Evolutionary conservation across 2,888 invertebrate genomes (phyloP).

Genomic region (Iselma pallidipennis): DNA sequence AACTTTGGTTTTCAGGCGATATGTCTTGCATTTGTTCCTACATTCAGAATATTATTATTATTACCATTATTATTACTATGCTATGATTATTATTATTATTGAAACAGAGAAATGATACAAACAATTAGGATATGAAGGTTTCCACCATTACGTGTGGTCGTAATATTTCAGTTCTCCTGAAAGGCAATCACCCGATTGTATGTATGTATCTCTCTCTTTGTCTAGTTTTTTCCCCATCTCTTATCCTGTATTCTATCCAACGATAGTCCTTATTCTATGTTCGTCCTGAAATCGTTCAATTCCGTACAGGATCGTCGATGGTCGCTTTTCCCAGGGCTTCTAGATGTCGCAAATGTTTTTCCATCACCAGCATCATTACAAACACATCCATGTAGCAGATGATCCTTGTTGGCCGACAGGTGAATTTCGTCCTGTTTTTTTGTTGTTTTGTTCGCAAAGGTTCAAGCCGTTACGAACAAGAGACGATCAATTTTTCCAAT

Average conservation of each 20-base stretch:
- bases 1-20: too few relatives aligned
- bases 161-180: conserved; percentile 9
- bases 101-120: not conserved
- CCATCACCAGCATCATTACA: conserved; percentile 11
- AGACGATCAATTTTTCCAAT: too few relatives aligned
- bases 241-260: conserved; percentile 24
- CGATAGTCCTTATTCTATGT: conserved; percentile 14
- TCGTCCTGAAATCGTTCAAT: conserved; percentile 13
- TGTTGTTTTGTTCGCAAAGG: too few relatives aligned
- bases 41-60: too few relatives aligned
- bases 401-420: not conserved
- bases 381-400: conserved; percentile 15
- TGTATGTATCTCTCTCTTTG: not conserved
- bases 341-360: conserved; percentile 25
- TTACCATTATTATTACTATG: not conserved
- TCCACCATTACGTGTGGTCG: not conserved
- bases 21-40: too few relatives aligned
- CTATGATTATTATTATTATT: not conserved
- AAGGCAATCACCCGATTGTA: conserved; percentile 20
- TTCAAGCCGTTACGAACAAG: too few relatives aligned
- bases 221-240: not conserved
- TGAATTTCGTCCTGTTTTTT: not conserved
- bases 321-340: conserved; percentile 28
- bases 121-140: conserved; percentile 17
- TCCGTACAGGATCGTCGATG: conserved; percentile 14